Conservation (phyloP, 2,888 invertebrate species). For the Acanthococcus lagerstroemiae region DNA sequence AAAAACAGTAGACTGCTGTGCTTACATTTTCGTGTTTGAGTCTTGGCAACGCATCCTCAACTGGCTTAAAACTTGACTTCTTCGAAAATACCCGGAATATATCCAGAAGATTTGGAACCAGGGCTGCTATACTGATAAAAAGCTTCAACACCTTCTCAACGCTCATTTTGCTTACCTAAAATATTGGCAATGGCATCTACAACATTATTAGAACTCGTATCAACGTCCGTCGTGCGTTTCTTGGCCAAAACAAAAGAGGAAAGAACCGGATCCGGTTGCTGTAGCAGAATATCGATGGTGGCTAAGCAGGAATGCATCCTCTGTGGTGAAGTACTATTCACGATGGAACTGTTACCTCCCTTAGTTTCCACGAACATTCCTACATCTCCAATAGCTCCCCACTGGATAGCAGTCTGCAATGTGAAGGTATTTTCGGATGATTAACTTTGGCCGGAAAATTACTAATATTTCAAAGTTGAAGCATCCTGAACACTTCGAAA, state of each 20-base stretch:
- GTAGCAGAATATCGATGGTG: conserved; percentile 80
- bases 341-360: conserved; percentile 82
- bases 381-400: conserved; percentile 98
- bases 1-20: too few relatives aligned
- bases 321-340: conserved; percentile 94
- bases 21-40: too few relatives aligned
- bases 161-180: conserved; percentile 54
- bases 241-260: conserved; percentile 81
- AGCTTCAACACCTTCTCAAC: too few relatives aligned
- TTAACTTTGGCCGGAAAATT: too few relatives aligned
- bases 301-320: conserved; percentile 85
- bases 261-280: conserved; percentile 72
- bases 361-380: conserved; percentile 83
- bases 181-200: conserved; percentile 78
- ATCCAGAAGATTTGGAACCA: too few relatives aligned
- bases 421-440: neutral
- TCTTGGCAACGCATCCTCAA: too few relatives aligned
- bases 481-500: too few relatives aligned
- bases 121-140: too few relatives aligned
- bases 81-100: too few relatives aligned
- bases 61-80: too few relatives aligned
- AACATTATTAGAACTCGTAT: conserved; percentile 52
- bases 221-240: conserved; percentile 54
- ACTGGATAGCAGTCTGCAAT: conserved; percentile 70
- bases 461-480: too few relatives aligned